phyloP scores from a whole-genome alignment of 2,113 vertebrate species.

The Pelodiscus sinensis region DNA sequence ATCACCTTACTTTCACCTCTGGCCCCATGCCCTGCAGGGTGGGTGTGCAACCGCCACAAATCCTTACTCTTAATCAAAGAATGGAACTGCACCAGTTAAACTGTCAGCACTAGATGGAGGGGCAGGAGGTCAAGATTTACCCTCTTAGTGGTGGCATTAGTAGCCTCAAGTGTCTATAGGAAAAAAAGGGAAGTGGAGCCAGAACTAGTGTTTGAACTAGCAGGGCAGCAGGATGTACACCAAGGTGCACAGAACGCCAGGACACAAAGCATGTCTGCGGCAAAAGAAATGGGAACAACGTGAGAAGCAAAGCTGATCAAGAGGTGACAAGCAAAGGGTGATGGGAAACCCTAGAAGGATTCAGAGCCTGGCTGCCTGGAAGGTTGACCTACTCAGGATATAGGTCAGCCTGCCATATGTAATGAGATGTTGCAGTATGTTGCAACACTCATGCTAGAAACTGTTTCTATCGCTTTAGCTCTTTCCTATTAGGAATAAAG shows the following conservation, averaged over 20 bases:
- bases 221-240: not conserved
- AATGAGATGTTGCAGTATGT: constrained; percentile 44
- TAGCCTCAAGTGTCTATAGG: not conserved
- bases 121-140: not conserved
- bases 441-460: constrained; percentile 56
- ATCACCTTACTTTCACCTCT: too few species aligned
- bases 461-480: constrained; percentile 52
- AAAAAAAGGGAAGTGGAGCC: not conserved
- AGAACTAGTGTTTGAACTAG: not conserved
- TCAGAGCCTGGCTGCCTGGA: constrained; percentile 38
- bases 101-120: not conserved
- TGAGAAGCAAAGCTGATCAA: not conserved
- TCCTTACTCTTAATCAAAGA: not conserved
- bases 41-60: not conserved
- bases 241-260: not conserved
- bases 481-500: constrained; percentile 65
- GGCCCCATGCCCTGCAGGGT: not conserved
- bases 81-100: not conserved
- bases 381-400: constrained; percentile 42
- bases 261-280: not conserved
- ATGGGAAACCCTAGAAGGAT: constrained; percentile 46
- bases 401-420: constrained; percentile 67
- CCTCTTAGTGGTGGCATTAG: not conserved
- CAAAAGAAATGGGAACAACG: not conserved
- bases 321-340: constrained; percentile 26